These are phyloP conservation scores for Drosophila dives DNA, from an alignment of 2,888 invertebrate species.

Conservation along the genomic window DNA sequence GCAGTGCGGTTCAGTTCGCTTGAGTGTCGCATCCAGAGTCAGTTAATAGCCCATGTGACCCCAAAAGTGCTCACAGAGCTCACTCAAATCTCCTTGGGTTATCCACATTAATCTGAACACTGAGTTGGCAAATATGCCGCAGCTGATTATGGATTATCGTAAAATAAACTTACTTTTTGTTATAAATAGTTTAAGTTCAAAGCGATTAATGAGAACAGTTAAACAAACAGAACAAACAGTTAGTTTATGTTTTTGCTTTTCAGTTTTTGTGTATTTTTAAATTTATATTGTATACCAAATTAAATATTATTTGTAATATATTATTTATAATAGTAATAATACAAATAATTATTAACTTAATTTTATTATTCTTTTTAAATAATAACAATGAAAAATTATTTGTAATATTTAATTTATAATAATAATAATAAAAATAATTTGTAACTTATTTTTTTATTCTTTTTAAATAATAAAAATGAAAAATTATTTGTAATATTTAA, in stretches of 20 bases:
- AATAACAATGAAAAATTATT: too few species aligned
- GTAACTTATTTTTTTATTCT: too few species aligned
- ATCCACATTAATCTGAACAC: conserved; percentile 43
- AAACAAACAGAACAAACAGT: too few species aligned
- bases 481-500: too few species aligned
- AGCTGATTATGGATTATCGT: conserved; percentile 2
- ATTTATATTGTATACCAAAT: too few species aligned
- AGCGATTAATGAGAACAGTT: neutral
- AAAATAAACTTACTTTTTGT: neutral
- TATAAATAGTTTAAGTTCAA: neutral
- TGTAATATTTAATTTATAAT: too few species aligned
- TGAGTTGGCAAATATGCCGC: neutral
- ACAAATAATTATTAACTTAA: too few species aligned
- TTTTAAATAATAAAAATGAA: too few species aligned
- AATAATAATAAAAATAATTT: too few species aligned
- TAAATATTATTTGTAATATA: neutral
- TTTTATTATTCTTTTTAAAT: too few species aligned
- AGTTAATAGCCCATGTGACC: conserved; percentile 60
- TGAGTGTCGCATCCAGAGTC: conserved; percentile 42
- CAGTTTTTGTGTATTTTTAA: neutral
- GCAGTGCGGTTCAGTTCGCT: conserved; percentile 24
- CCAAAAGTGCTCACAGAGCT: conserved; percentile 40
- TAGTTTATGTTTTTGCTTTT: neutral
- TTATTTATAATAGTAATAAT: too few species aligned
- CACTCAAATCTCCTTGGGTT: conserved; percentile 31